Base-by-base conservation (phyloP, 1,140 invertebrate genomes). In the Macrocentrus cingulum region DNA sequence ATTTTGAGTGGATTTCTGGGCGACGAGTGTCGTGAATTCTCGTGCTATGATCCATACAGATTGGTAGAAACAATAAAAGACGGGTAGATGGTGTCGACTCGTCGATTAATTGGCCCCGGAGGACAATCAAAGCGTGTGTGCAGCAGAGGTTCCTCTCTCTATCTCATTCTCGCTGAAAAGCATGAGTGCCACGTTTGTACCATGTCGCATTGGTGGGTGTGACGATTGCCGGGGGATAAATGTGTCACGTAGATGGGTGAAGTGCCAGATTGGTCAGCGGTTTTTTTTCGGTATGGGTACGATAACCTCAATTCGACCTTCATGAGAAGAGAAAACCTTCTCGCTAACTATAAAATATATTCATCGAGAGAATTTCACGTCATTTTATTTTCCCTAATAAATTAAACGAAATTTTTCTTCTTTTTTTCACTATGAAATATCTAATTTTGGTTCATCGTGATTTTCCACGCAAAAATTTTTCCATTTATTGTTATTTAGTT, bases 241-340 rank as follows among this genome's bases (percentile, higher is more conserved):
- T 57, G 60, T 54, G 52, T 62, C 60, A 62, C 60, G 60, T 62
- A 62, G 55, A 52, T 49, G 46, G 37, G 51, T 58, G 55, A 58
- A 62, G 56, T 62, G 56, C 44, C 48, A 51, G 48, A 58, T 58
- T 58, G 56, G 48, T 58, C 56, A 58, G 56, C 56, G 46, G 15
- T 57, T 57, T 57, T 50, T 57, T 51, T 34, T 55, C 32, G 19
- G 3, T 16, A 6, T 18, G 18, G 7, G 13, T 2, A 42, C 37
- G 59, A 60, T 25, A 44, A 22, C 44, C 54, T 49, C 23, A 19
- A 48, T 11, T 41, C 37, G 29, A 42, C 46, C 48, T 50, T 57
- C 48, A 44, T 20, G 37, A 25, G 36, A 8, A 34, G 11, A 34
- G 6, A 11, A 7, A 34, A n/a, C n/a, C n/a, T n/a, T 29, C 25